Evolutionary conservation across 2,797 vertebrate species (phyloP).

Genomic region (Garrulus glandarius): DNA sequence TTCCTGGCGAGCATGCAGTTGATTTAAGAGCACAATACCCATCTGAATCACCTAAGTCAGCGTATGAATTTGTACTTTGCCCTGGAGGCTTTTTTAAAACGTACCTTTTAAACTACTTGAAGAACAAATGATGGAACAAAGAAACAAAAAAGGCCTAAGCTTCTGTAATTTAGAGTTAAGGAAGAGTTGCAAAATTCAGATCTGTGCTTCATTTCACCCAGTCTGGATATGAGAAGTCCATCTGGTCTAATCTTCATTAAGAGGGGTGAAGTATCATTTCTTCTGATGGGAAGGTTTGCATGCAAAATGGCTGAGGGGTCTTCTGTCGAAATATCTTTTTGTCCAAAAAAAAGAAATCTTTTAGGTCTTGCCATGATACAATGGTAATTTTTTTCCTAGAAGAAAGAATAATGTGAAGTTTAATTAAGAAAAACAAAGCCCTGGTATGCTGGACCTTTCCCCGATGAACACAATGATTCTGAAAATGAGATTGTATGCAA

Average conservation of each 20-base stretch:
- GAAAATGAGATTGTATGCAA: background rate
- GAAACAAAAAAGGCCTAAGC: background rate
- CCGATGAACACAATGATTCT: background rate
- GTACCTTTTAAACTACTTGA: background rate
- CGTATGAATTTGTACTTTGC: background rate
- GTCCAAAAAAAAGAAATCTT: accelerated
- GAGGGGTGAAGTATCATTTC: background rate
- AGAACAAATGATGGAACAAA: background rate
- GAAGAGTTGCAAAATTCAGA: background rate
- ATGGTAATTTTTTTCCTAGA: background rate
- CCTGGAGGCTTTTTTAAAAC: background rate
- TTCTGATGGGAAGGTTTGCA: background rate
- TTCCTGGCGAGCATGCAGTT: background rate
- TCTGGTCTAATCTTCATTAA: background rate
- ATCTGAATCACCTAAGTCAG: background rate
- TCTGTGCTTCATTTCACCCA: background rate
- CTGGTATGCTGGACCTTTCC: background rate
- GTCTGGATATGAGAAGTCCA: background rate
- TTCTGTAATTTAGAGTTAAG: background rate
- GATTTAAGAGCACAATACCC: background rate
- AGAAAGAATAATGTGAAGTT: background rate
- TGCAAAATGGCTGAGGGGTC: background rate
- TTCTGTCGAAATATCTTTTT: background rate
- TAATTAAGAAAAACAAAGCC: background rate
- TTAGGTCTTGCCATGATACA: background rate